phyloP scores from a whole-genome alignment of 1,140 invertebrate genomes.

The Drosophila repletoides region DNA sequence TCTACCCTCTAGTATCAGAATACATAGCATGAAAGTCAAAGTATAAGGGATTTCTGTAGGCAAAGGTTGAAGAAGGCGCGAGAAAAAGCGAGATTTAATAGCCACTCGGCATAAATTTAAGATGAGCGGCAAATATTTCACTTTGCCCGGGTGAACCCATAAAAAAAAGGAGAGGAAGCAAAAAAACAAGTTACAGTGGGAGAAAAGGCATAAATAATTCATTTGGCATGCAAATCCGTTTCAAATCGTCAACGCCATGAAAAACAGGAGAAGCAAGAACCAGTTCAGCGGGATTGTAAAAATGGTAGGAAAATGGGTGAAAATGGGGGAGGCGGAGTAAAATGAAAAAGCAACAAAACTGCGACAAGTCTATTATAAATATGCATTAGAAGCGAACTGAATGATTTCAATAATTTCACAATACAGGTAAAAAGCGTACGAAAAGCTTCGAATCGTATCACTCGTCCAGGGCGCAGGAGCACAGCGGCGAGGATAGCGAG shows the following conservation, averaged over 20 bases:
- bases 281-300: slow-evolving; percentile 5
- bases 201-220: slow-evolving; percentile 74
- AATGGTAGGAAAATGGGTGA: slow-evolving; percentile 14
- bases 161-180: slow-evolving; percentile 34
- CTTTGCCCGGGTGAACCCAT: slow-evolving; percentile 36
- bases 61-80: slow-evolving; percentile 42
- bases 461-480: slow-evolving; percentile 70
- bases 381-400: slow-evolving; percentile 54
- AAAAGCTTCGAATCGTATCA: slow-evolving; percentile 80
- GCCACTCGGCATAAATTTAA: slow-evolving; percentile 80
- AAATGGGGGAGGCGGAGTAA: too few relatives aligned
- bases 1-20: neutral
- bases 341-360: slow-evolving; percentile 59
- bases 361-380: slow-evolving; percentile 59
- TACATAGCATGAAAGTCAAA: neutral
- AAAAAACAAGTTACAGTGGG: slow-evolving; percentile 9
- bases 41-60: neutral
- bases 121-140: slow-evolving; percentile 72
- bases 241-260: slow-evolving; percentile 72
- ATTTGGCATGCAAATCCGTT: slow-evolving; percentile 78
- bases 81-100: slow-evolving; percentile 68
- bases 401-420: slow-evolving; percentile 58
- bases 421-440: slow-evolving; percentile 75
- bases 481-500: slow-evolving; percentile 73
- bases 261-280: slow-evolving; percentile 45